Percentiles rank a stretch among this genome's conserved stretches.
phyloP scores from a whole-genome alignment of 2,113 vertebrate species.

The Melanerpes aurifrons region DNA sequence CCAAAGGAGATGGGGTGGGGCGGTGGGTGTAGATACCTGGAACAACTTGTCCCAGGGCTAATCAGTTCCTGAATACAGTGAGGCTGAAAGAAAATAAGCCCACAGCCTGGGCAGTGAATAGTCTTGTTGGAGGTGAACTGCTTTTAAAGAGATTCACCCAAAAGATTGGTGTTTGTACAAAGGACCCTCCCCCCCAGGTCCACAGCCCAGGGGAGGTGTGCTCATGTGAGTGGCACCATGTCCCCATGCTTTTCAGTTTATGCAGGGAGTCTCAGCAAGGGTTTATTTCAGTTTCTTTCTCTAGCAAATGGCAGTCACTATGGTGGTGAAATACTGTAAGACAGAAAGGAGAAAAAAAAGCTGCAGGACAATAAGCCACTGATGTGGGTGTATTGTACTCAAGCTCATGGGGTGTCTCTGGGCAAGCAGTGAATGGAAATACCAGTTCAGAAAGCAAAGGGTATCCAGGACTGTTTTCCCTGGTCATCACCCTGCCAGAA shows the following conservation, averaged over 20 bases:
- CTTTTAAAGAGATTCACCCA: neutral
- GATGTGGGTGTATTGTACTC: neutral
- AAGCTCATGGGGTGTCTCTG: neutral
- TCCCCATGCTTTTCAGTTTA: accelerated
- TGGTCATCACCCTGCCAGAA: neutral
- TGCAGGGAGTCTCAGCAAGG: neutral
- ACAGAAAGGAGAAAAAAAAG: neutral
- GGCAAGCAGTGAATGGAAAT: neutral
- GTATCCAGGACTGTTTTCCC: neutral
- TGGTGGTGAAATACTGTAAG: neutral
- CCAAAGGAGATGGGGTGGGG: too few relatives aligned
- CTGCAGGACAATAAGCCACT: neutral
- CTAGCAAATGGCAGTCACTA: neutral
- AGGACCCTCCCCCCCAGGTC: neutral
- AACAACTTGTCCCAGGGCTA: neutral
- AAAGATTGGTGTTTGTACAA: neutral
- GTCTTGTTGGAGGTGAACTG: neutral
- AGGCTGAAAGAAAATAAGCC: neutral
- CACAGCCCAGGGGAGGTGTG: neutral
- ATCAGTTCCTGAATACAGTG: accelerated
- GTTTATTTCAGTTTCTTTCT: neutral
- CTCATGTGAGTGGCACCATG: accelerated
- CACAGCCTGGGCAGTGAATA: neutral
- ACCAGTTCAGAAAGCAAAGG: neutral
- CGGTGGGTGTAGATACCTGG: too few relatives aligned